Conservation (phyloP, 1,140 invertebrate species). For the Drosophila micromelanica region DNA sequence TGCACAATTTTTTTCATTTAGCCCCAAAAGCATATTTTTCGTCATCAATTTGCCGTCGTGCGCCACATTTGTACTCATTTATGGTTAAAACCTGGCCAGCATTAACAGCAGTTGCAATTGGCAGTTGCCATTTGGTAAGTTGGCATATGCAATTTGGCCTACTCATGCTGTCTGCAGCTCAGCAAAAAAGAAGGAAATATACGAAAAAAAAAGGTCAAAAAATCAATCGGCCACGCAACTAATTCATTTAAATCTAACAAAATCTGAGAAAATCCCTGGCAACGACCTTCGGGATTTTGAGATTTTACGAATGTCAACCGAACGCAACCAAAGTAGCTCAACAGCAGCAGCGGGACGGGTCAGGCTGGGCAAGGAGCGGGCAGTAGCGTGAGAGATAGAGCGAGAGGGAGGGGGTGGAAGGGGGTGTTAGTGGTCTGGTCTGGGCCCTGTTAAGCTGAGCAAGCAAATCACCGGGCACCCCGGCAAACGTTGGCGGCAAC, state of each 20-base stretch:
- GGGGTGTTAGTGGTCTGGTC: conserved; percentile 21
- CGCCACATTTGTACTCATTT: conserved; percentile 69
- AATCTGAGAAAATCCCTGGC: conserved; percentile 85
- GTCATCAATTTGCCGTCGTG: conserved; percentile 46
- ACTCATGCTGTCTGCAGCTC: conserved; percentile 19
- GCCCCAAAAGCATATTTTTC: conserved; percentile 40
- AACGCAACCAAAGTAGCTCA: conserved; percentile 76
- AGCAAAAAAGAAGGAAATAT: conserved; percentile 1
- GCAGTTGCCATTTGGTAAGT: conserved; percentile 18
- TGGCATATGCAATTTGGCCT: conserved; percentile 54
- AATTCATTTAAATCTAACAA: conserved; percentile 85
- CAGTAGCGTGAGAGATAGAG: neutral
- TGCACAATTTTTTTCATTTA: conserved; percentile 64
- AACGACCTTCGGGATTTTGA: conserved; percentile 85
- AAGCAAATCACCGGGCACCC: conserved; percentile 71
- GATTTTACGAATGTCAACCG: conserved; percentile 84
- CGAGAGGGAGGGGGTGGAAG: conserved; percentile 1
- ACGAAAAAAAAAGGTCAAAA: conserved; percentile 82
- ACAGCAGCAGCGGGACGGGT: conserved; percentile 29
- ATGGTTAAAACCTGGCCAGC: neutral
- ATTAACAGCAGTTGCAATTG: conserved; percentile 37
- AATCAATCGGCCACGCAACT: conserved; percentile 84
- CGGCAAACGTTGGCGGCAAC: conserved; percentile 52
- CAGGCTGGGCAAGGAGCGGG: conserved; percentile 24
- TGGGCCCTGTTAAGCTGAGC: conserved; percentile 70